phyloP scores from a whole-genome alignment of 2,113 vertebrate species.

The Thymallus thymallus region DNA sequence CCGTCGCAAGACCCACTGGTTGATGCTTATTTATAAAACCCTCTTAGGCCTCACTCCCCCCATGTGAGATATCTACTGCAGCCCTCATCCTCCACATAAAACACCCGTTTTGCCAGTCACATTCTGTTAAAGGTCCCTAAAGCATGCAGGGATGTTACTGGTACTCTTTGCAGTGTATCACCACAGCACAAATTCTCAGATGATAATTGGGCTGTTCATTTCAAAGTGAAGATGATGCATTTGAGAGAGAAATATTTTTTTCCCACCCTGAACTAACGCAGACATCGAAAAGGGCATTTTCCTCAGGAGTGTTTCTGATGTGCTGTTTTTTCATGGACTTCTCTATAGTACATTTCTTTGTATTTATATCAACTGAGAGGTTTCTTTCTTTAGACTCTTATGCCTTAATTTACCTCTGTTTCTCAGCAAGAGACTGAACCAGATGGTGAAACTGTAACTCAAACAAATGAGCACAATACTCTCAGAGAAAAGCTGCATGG shows the following conservation, averaged over 20 bases:
- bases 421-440: neutral
- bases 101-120: too few relatives aligned
- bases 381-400: neutral
- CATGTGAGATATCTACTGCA: too few relatives aligned
- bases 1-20: too few relatives aligned
- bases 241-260: neutral
- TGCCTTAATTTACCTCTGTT: too few relatives aligned
- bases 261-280: neutral
- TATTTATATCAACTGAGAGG: neutral
- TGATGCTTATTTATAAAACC: too few relatives aligned
- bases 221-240: neutral
- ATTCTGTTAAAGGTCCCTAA: too few relatives aligned
- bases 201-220: neutral
- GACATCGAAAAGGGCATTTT: neutral
- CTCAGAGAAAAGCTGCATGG: neutral
- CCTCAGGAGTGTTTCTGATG: neutral
- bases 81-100: too few relatives aligned
- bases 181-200: neutral
- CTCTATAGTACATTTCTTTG: neutral
- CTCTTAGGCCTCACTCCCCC: too few relatives aligned
- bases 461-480: neutral
- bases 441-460: neutral
- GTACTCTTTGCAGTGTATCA: neutral
- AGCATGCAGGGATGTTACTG: neutral
- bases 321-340: neutral